phyloP scores from a whole-genome alignment of 2,888 invertebrate genomes.

The Megalurothrips usitatus region DNA sequence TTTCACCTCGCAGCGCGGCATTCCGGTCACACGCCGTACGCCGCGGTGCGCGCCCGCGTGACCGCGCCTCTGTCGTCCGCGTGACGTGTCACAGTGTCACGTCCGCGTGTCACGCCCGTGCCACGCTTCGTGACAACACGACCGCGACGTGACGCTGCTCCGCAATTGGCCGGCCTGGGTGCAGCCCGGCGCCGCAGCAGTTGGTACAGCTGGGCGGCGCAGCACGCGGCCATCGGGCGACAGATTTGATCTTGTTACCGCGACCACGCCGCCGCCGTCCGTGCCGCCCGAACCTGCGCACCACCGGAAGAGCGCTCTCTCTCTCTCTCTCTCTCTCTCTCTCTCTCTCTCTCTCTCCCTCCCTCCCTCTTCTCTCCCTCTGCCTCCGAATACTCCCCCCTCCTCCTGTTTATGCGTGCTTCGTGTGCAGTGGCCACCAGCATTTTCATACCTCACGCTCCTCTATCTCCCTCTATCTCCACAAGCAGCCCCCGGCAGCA shows the following conservation, averaged over 20 bases:
- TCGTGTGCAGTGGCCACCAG: not conserved
- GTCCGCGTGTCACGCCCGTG: not conserved
- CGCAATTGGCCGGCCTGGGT: too few species aligned
- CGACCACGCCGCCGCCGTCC: not conserved
- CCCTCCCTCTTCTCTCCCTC: not conserved
- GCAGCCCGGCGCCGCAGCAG: too few species aligned
- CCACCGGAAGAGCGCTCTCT: conserved; percentile 1
- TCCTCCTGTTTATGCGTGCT: not conserved
- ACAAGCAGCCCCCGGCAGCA: not conserved
- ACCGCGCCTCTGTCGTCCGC: not conserved
- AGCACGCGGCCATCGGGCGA: too few species aligned
- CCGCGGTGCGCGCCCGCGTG: not conserved
- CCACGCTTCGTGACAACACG: not conserved
- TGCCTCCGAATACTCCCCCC: not conserved
- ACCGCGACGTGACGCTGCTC: too few species aligned
- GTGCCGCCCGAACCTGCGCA: not conserved
- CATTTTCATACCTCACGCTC: conserved; percentile 12
- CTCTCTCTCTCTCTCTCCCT: conserved; percentile 14
- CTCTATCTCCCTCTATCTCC: not conserved
- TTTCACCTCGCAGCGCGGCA: too few species aligned
- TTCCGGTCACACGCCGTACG: not conserved
- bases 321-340: not conserved
- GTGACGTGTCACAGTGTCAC: not conserved
- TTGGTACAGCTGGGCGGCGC: too few species aligned
- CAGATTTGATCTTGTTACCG: conserved; percentile 15